Base-by-base conservation (phyloP, 2,888 invertebrate genomes). In the Candidula unifasciata region DNA sequence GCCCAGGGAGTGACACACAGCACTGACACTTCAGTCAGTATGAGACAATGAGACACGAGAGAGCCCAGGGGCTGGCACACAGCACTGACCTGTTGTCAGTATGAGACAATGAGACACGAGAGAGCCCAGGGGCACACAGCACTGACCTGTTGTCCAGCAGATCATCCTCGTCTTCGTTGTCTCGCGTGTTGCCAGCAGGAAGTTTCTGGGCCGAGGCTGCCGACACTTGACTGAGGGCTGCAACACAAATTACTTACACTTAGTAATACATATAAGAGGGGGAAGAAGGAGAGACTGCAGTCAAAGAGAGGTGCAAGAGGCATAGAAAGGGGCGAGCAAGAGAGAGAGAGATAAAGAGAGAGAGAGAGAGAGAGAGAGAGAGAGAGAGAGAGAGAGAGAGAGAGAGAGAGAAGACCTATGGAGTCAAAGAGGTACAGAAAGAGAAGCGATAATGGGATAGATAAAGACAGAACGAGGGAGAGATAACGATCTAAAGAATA, bases 321-420 rank as follows among this genome's bases (percentile, higher is more conserved):
- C 44, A 10, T 44, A 44, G 21, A 68, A 13, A 30, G 27, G 6
- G 27, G 10, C n/a, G 2, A 27, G 6, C n/a, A 30, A 10, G 27
- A 27, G 6, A 33, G 33, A 68, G 68, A 68, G 66, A 68, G 68
- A 68, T 3, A 13, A 16, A 33, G 33, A 68, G 33, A 68, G 68
- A 68, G 68, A 68, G 33, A 68, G 68, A 68, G 68, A 68, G 68
- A 68, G 68, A 68, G 68, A 68, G 33, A 68, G 68, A 68, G 68
- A 68, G 33, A 68, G 68, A 68, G 68, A 68, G 68, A 68, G 68
- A 68, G 68, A 68, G 68, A 68, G 66, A 66, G 66, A 68, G 33
- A 33, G 68, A 68, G 68, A 13, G 68, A 68, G 68, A 68, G 27
- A 68, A 33, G 44, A 44, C 8, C 6, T 6, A 44, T 6, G 13